Evolutionary conservation across 2,113 vertebrate species (phyloP).

Genomic region (Scolopax mira): DNA sequence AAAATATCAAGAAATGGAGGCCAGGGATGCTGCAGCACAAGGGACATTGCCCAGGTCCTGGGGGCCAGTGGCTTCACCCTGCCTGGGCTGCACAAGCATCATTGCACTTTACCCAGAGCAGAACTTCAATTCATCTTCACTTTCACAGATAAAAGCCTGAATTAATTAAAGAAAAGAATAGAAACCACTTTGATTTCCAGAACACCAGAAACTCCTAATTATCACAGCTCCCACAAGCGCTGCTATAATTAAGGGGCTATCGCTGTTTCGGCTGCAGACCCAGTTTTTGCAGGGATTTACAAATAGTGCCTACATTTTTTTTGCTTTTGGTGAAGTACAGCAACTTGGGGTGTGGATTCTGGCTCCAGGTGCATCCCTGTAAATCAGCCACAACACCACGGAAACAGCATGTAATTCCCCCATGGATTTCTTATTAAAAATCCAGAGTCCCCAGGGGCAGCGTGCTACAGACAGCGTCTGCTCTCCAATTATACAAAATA

Average conservation of each 20-base stretch:
- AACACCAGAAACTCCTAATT: slow-evolving; percentile 52
- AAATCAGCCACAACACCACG: neutral
- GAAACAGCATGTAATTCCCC: neutral
- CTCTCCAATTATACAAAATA: slow-evolving; percentile 56
- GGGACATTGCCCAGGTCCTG: neutral
- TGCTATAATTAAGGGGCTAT: slow-evolving; percentile 34
- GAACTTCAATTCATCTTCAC: slow-evolving; percentile 28
- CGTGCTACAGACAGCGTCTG: slow-evolving; percentile 12
- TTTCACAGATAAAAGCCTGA: slow-evolving; percentile 56
- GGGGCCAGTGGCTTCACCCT: neutral
- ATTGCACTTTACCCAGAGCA: slow-evolving; percentile 12
- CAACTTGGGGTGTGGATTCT: neutral
- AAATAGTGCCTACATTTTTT: neutral
- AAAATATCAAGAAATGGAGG: accelerated
- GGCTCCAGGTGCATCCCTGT: slow-evolving; percentile 22
- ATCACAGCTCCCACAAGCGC: slow-evolving; percentile 26
- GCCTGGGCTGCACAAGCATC: neutral
- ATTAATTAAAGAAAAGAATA: slow-evolving; percentile 66
- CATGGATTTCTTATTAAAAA: slow-evolving; percentile 44
- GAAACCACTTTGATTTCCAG: slow-evolving; percentile 60
- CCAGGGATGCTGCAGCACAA: neutral
- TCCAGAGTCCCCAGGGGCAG: neutral
- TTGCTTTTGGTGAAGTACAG: neutral
- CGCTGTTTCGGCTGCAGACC: neutral
- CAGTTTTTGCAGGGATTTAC: slow-evolving; percentile 29